A percentile compares a stretch with the other conserved stretches of the same genome.
These are phyloP conservation scores for Acleris holmiana DNA, from an alignment of 2,888 invertebrate species.

Conservation along the genomic window DNA sequence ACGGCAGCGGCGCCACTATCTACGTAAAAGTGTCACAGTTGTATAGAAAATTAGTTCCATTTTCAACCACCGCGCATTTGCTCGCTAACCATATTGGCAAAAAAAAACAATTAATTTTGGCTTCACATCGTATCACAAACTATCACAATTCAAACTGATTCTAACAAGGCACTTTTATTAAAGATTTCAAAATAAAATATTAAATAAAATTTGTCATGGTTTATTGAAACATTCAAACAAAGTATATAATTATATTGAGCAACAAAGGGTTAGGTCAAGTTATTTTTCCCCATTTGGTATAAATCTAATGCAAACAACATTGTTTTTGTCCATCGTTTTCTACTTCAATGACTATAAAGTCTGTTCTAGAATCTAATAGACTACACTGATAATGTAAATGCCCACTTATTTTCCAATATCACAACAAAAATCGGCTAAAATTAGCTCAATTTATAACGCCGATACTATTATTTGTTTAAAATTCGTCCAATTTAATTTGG, in stretches of 20 bases:
- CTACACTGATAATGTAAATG: too few species aligned
- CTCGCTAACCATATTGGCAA: too few species aligned
- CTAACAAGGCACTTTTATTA: slow-evolving; percentile 33
- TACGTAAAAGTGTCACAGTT: too few species aligned
- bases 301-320: background rate
- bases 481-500: too few species aligned
- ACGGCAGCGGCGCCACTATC: too few species aligned
- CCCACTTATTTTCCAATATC: too few species aligned
- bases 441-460: too few species aligned
- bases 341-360: background rate
- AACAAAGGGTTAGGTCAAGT: slow-evolving; percentile 2
- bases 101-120: slow-evolving; percentile 1
- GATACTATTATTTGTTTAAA: too few species aligned
- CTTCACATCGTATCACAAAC: slow-evolving; percentile 16
- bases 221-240: slow-evolving; percentile 18
- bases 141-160: slow-evolving; percentile 27
- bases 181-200: slow-evolving; percentile 18
- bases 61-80: too few species aligned
- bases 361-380: background rate
- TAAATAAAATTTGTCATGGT: slow-evolving; percentile 33
- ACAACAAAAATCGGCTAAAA: too few species aligned
- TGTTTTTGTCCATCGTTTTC: slow-evolving; percentile 2
- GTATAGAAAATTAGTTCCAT: too few species aligned
- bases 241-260: slow-evolving; percentile 29
- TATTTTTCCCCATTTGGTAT: too few species aligned